Conservation (phyloP, 2,888 invertebrate genomes). For the Pandemis cinnamomeana region DNA sequence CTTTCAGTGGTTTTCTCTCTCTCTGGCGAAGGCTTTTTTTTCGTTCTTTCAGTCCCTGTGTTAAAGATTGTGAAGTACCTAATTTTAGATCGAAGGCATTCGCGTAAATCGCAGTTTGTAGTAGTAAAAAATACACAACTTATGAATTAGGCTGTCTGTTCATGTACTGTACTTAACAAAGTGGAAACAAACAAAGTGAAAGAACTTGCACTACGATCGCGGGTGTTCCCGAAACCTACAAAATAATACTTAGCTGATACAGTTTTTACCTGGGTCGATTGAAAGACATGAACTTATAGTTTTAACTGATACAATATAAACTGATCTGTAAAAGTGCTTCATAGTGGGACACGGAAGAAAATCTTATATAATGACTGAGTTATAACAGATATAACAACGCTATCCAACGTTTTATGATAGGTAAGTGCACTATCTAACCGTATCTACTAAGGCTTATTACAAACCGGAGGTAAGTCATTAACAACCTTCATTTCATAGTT, state of each 20-base stretch:
- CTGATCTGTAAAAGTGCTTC: constrained; percentile 5
- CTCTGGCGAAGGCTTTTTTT: constrained; percentile 29
- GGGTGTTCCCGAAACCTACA: constrained; percentile 37
- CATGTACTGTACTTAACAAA: constrained; percentile 10
- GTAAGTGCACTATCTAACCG: constrained; percentile 53
- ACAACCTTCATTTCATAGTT: constrained; percentile 24
- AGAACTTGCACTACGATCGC: constrained; percentile 36
- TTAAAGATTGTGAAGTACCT: constrained; percentile 33
- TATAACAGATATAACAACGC: constrained; percentile 34
- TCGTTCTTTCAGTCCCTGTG: constrained; percentile 36
- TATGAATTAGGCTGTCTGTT: constrained; percentile 1
- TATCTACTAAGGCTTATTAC: constrained; percentile 31
- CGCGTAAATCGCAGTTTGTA: constrained; percentile 22
- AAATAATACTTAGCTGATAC: constrained; percentile 32
- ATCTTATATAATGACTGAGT: constrained; percentile 47
- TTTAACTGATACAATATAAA: constrained; percentile 7
- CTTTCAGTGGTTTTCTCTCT: constrained; percentile 23
- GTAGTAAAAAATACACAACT: not conserved
- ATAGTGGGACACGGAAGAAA: constrained; percentile 17
- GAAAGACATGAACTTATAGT: constrained; percentile 1
- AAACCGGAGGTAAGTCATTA: constrained; percentile 32
- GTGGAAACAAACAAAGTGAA: constrained; percentile 11
- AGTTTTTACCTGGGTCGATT: constrained; percentile 34
- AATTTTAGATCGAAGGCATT: constrained; percentile 38
- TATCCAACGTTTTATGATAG: constrained; percentile 59